phyloP scores from a whole-genome alignment of 2,797 vertebrate species.

The Takifugu rubripes region DNA sequence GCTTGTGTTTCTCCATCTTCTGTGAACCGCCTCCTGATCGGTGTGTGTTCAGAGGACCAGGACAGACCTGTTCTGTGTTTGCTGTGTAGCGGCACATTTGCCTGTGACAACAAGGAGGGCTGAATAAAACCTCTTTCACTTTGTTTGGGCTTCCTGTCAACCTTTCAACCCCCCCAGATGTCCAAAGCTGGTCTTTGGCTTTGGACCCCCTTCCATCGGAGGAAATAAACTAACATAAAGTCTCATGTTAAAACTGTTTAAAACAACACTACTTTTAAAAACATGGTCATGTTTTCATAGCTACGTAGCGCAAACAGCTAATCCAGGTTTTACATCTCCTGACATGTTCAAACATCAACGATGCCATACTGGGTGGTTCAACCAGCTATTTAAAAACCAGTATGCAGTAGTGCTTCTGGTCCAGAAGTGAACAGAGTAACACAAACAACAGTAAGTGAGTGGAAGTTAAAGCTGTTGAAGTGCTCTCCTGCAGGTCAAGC shows the following conservation, averaged over 20 bases:
- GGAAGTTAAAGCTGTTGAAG: too few relatives aligned
- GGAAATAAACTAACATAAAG: background rate
- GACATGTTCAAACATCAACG: background rate
- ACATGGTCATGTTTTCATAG: constrained; percentile 18
- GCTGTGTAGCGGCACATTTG: background rate
- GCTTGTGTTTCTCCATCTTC: too few relatives aligned
- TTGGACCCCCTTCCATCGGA: background rate
- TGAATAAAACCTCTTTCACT: background rate
- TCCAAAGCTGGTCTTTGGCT: background rate
- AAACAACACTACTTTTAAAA: constrained; percentile 17
- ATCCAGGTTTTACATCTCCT: background rate
- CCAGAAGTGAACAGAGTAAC: too few relatives aligned
- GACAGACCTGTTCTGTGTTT: too few relatives aligned
- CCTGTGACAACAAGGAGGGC: background rate
- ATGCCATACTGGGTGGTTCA: background rate
- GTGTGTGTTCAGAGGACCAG: too few relatives aligned
- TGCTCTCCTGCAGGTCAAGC: too few relatives aligned
- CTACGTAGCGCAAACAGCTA: constrained; percentile 10
- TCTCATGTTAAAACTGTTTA: background rate
- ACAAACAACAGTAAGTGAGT: too few relatives aligned
- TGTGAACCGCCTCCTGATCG: too few relatives aligned
- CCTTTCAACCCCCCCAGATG: background rate
- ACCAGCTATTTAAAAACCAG: too few relatives aligned
- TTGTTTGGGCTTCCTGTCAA: too few relatives aligned
- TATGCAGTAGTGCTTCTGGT: too few relatives aligned